Conservation (phyloP, 2,888 invertebrate genomes). For the Epirrita christyi region DNA sequence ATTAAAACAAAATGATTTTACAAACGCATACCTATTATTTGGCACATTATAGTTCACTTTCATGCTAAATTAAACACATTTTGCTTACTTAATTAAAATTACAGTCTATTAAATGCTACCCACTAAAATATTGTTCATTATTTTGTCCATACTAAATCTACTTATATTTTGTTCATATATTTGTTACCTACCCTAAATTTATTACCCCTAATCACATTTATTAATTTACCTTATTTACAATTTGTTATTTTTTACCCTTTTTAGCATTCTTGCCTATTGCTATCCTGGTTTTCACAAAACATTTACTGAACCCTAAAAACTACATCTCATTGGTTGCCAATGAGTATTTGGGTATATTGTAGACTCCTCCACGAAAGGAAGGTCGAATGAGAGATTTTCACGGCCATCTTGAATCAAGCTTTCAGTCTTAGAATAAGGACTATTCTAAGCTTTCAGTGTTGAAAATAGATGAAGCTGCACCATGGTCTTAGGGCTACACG, state of each 20-base stretch:
- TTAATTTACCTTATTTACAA: neutral
- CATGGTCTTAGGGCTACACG: no score
- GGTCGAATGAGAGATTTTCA: no score
- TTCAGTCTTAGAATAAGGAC: no score
- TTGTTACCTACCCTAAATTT: neutral
- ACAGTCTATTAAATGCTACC: constrained; percentile 38
- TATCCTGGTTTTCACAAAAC: no score
- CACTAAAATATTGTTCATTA: constrained; percentile 24
- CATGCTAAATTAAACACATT: constrained; percentile 1
- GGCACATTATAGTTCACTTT: constrained; percentile 39
- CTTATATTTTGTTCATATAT: constrained; percentile 4
- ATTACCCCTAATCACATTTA: neutral
- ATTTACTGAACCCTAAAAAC: no score
- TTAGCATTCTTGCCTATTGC: no score
- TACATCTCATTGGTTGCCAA: no score
- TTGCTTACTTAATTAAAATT: constrained; percentile 20
- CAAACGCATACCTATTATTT: constrained; percentile 30
- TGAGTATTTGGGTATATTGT: no score
- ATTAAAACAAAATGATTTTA: constrained; percentile 20
- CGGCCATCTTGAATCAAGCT: no score
- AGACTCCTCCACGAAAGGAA: no score
- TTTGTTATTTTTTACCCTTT: neutral
- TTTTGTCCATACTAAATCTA: constrained; percentile 11
- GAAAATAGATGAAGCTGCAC: no score
- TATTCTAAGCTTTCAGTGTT: no score